Percentiles rank a stretch among this genome's conserved stretches.
phyloP scores from a whole-genome alignment of 2,888 invertebrate genomes.

The Eristalis intricaria region DNA sequence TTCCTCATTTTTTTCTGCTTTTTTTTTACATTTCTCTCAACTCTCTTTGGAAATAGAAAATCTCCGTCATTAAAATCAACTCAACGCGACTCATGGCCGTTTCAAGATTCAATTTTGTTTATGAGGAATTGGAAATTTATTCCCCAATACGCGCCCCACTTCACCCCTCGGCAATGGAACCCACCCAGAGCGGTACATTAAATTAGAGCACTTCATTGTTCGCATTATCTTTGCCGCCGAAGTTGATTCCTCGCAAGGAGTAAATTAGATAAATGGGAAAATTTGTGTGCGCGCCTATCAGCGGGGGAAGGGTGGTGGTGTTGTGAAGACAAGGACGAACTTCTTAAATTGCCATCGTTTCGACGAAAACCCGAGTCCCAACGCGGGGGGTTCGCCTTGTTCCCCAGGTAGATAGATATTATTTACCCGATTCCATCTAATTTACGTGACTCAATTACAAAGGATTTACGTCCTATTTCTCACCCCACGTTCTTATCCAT shows the following conservation, averaged over 20 bases:
- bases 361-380: slow-evolving; percentile 6
- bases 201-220: slow-evolving; percentile 64
- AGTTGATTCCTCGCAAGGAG: slow-evolving; percentile 11
- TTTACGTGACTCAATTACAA: slow-evolving; percentile 78
- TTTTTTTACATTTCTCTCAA: not conserved
- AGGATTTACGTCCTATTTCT: slow-evolving; percentile 73
- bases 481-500: slow-evolving; percentile 44
- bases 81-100: slow-evolving; percentile 38
- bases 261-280: slow-evolving; percentile 48
- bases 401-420: slow-evolving; percentile 61
- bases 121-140: slow-evolving; percentile 58
- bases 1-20: not conserved
- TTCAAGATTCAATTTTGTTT: slow-evolving; percentile 53
- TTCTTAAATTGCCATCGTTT: slow-evolving; percentile 55
- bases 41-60: slow-evolving; percentile 17
- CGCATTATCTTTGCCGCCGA: slow-evolving; percentile 41
- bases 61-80: slow-evolving; percentile 44
- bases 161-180: not conserved
- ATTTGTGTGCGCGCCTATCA: not conserved
- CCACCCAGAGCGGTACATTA: slow-evolving; percentile 11
- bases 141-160: slow-evolving; percentile 11
- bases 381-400: not conserved
- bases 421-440: slow-evolving; percentile 66
- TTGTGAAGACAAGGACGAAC: not conserved
- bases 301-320: not conserved